Evolutionary conservation across 1,140 invertebrate genomes (phyloP).

Genomic region (Neodiprion lecontei): DNA sequence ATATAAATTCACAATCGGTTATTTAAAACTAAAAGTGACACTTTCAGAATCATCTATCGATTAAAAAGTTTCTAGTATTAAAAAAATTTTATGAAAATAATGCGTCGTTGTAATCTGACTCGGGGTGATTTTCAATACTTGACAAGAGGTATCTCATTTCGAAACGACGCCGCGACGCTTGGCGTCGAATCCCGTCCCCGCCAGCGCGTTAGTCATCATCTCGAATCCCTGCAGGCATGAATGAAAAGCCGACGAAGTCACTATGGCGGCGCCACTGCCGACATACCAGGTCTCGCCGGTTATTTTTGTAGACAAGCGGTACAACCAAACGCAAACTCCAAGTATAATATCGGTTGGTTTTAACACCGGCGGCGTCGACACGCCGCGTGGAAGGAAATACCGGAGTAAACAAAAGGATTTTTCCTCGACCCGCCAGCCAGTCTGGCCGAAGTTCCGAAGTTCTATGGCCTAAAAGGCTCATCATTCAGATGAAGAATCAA

Average conservation of each 20-base stretch:
- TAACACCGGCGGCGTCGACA: not conserved
- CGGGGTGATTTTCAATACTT: no score
- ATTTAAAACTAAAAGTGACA: no score
- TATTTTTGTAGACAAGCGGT: constrained; percentile 5
- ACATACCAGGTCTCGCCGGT: constrained; percentile 3
- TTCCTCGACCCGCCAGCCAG: not conserved
- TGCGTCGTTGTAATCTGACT: no score
- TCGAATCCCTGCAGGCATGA: not conserved
- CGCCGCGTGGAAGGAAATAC: not conserved
- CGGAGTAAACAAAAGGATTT: constrained; percentile 2
- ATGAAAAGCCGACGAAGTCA: not conserved
- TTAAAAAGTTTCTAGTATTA: no score
- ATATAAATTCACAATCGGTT: no score
- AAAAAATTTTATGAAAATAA: no score
- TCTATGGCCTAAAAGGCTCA: not conserved
- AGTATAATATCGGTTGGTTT: not conserved
- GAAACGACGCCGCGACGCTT: not conserved
- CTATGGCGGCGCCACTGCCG: not conserved
- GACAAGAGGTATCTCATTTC: not conserved
- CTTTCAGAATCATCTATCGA: no score
- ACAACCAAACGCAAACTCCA: not conserved
- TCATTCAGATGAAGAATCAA: not conserved
- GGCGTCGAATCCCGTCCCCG: not conserved
- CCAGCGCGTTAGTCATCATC: not conserved
- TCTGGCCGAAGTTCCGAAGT: not conserved